phyloP scores from a whole-genome alignment of 1,140 invertebrate species.

The Zaprionus capensis region DNA sequence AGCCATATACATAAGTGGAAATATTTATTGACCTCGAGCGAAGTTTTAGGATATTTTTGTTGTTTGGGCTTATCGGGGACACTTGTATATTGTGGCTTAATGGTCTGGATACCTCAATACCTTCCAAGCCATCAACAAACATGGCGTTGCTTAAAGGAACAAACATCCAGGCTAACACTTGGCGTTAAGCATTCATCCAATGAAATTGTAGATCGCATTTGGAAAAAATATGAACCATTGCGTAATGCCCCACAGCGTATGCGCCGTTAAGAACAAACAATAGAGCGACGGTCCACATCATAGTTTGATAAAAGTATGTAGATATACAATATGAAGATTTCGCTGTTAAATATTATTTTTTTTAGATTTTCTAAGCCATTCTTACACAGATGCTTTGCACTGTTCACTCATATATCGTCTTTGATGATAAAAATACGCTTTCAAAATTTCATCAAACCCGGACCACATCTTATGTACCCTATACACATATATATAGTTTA shows the following conservation, averaged over 20 bases:
- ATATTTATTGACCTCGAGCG: background rate
- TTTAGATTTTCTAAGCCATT: too few species aligned
- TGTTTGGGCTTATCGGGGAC: background rate
- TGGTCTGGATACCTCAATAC: background rate
- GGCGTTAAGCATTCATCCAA: background rate
- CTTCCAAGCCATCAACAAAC: background rate
- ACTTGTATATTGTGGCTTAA: background rate
- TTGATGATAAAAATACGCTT: too few species aligned
- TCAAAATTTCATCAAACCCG: too few species aligned
- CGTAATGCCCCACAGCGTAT: background rate
- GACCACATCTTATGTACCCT: too few species aligned
- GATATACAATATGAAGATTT: too few species aligned
- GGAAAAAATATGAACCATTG: background rate
- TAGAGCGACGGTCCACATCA: too few species aligned
- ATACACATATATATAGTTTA: too few species aligned
- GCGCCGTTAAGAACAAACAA: background rate
- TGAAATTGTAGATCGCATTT: background rate
- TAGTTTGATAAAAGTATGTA: too few species aligned
- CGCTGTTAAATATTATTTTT: too few species aligned
- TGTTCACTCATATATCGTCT: too few species aligned
- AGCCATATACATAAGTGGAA: background rate
- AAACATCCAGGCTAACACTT: background rate
- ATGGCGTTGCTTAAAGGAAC: background rate
- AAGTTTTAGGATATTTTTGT: background rate
- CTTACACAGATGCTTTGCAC: too few species aligned